Conservation (phyloP, 2,888 invertebrate species). For the Leucophenga montana region DNA sequence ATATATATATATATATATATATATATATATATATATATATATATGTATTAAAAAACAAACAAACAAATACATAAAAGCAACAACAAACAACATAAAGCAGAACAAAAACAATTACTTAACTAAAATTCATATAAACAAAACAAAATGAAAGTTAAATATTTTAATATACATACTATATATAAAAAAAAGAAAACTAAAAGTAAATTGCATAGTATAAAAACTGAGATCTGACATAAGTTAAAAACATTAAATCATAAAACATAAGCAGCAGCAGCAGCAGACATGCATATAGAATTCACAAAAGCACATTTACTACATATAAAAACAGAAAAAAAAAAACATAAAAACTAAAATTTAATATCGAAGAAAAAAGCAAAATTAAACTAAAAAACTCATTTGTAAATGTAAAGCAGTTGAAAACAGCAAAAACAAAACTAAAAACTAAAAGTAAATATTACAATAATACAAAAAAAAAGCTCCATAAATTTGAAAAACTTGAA, state of each 20-base stretch:
- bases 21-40: background rate
- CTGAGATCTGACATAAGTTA: background rate
- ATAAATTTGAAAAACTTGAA: no score
- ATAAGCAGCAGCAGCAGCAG: background rate
- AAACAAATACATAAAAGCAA: slow-evolving; percentile 5
- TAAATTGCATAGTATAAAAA: slow-evolving; percentile 6
- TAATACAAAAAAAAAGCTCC: slow-evolving; percentile 27
- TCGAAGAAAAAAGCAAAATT: slow-evolving; percentile 28
- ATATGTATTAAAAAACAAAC: slow-evolving; percentile 2
- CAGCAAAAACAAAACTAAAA: slow-evolving; percentile 31
- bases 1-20: background rate
- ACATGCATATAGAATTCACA: background rate
- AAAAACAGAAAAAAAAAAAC: background rate
- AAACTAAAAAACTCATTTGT: slow-evolving; percentile 8
- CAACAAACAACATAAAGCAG: no score
- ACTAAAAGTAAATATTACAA: background rate
- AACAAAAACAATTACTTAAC: slow-evolving; percentile 14
- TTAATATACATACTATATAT: no score
- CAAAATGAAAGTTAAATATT: slow-evolving; percentile 33
- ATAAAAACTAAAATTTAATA: no score
- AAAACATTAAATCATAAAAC: slow-evolving; percentile 2
- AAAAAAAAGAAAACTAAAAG: slow-evolving; percentile 13
- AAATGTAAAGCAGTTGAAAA: slow-evolving; percentile 30
- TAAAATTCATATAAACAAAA: slow-evolving; percentile 27
- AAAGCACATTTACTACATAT: background rate